These are phyloP conservation scores for Conus ventricosus DNA, from an alignment of 1,140 invertebrate genomes.

Conservation along the genomic window DNA sequence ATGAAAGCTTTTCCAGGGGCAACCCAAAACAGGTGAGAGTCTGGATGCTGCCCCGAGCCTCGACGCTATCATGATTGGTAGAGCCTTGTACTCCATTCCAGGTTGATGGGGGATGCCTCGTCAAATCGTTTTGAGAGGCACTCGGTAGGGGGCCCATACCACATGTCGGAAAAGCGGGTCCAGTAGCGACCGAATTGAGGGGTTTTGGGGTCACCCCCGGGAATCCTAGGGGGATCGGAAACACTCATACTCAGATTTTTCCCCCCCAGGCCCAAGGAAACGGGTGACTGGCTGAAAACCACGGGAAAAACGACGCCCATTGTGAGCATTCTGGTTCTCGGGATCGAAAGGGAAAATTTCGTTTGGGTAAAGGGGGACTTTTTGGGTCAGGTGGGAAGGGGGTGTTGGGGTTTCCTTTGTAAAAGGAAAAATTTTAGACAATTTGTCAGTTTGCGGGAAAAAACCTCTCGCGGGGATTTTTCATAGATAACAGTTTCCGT, in stretches of 20 bases:
- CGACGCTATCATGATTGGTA: neutral
- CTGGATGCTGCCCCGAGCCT: too few species aligned
- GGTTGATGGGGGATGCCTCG: neutral
- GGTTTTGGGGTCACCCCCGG: neutral
- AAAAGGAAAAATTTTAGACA: too few species aligned
- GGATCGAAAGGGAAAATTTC: too few species aligned
- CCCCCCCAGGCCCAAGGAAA: conserved; percentile 8
- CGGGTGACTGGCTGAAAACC: too few species aligned
- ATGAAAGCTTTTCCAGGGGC: conserved; percentile 10
- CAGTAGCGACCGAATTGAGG: conserved; percentile 11
- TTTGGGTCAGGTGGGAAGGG: too few species aligned
- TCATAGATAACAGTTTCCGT: too few species aligned
- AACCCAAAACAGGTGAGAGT: neutral
- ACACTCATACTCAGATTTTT: conserved; percentile 17
- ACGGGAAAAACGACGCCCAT: too few species aligned
- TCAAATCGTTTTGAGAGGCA: conserved; percentile 2
- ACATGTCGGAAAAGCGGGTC: neutral
- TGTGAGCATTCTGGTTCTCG: too few species aligned
- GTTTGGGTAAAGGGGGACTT: too few species aligned
- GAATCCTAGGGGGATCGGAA: neutral
- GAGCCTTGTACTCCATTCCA: neutral
- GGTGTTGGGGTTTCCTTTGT: too few species aligned
- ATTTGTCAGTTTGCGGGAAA: too few species aligned
- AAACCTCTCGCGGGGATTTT: too few species aligned
- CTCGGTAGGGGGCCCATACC: neutral